Evolutionary conservation across 2,797 vertebrate genomes (phyloP).

Genomic region (Sphenopsis melanotis): DNA sequence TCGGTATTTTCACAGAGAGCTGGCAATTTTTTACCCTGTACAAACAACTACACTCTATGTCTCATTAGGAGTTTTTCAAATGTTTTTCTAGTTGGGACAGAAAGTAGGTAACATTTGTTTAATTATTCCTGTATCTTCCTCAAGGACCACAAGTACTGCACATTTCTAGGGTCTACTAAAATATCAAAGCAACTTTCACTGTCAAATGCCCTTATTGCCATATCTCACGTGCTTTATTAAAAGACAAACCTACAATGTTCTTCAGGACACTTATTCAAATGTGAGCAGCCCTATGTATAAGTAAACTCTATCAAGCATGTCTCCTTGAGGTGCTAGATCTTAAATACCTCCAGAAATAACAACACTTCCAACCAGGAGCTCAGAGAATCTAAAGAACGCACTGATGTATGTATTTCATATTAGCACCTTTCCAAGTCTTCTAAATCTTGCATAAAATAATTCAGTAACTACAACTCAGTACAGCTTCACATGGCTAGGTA

Average conservation of each 20-base stretch:
- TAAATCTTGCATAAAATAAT: background rate
- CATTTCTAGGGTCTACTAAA: background rate
- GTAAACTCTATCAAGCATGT: background rate
- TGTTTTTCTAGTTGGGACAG: background rate
- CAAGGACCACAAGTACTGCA: background rate
- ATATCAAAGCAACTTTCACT: background rate
- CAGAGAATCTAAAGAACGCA: background rate
- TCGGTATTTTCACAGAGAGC: background rate
- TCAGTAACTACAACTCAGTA: background rate
- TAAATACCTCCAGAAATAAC: background rate
- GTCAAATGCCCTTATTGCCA: background rate
- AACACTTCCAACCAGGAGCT: background rate
- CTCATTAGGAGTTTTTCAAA: background rate
- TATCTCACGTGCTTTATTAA: background rate
- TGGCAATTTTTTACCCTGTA: background rate
- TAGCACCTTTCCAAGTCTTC: background rate
- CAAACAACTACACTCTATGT: background rate
- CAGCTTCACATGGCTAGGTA: background rate
- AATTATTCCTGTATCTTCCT: background rate
- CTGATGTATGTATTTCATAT: background rate
- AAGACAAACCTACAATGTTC: background rate
- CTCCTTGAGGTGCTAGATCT: background rate
- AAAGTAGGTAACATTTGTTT: background rate
- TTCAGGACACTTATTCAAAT: background rate
- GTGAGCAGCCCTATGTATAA: background rate